Conservation (phyloP, 1,140 invertebrate genomes). For the Drosophila gunungcola region DNA sequence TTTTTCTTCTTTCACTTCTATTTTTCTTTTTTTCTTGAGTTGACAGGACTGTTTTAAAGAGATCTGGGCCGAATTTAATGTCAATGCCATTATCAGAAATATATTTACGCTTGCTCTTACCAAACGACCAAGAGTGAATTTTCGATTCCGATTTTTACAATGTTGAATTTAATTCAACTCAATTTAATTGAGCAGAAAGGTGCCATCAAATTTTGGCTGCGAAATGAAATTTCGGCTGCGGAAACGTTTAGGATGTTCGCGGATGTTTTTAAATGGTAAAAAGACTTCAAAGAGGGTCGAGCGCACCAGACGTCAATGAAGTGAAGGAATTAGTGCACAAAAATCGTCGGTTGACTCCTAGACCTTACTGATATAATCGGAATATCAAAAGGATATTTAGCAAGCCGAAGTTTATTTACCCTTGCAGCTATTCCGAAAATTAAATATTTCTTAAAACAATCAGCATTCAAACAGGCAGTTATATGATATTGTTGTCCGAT, state of each 20-base stretch:
- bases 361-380: too few species aligned
- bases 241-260: neutral
- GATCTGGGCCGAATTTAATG: neutral
- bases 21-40: neutral
- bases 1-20: too few species aligned
- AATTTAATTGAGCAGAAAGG: constrained; percentile 1
- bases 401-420: too few species aligned
- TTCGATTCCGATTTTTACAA: neutral
- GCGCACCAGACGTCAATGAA: too few species aligned
- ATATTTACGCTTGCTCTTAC: constrained; percentile 1
- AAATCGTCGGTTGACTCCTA: too few species aligned
- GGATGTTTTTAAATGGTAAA: neutral
- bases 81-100: neutral
- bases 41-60: neutral
- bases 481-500: too few species aligned
- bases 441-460: too few species aligned
- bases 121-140: too few species aligned
- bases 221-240: neutral
- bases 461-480: too few species aligned
- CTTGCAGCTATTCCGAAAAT: too few species aligned
- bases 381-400: too few species aligned
- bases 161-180: too few species aligned
- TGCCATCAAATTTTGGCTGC: neutral
- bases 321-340: neutral
- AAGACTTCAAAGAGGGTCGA: neutral